A percentile compares a stretch with the other conserved stretches of the same genome.
Evolutionary conservation across 2,888 invertebrate genomes (phyloP).

Genomic region (Stratiomys singularior): DNA sequence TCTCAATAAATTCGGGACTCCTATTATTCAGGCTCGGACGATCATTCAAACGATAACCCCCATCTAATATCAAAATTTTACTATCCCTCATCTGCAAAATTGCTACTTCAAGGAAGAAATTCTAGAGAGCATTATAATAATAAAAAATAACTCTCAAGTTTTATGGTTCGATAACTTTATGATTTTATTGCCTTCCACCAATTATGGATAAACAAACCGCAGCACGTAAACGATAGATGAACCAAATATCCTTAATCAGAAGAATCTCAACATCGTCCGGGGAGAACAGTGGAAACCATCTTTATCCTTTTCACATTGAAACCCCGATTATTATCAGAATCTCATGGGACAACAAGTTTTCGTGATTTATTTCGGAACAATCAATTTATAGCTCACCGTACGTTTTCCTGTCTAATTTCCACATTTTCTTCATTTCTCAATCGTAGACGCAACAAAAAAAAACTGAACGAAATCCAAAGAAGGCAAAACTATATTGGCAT

Average conservation of each 20-base stretch:
- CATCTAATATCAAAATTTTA: neutral
- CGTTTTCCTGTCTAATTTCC: constrained; percentile 6
- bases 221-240: neutral
- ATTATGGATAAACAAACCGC: neutral
- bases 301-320: neutral
- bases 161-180: neutral
- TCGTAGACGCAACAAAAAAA: too few species aligned
- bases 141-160: neutral
- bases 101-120: neutral
- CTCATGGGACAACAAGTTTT: neutral
- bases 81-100: neutral
- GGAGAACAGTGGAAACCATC: neutral
- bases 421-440: neutral
- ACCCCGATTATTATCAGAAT: neutral
- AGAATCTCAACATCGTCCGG: neutral
- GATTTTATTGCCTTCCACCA: neutral
- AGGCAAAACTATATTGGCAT: neutral
- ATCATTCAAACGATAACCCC: neutral
- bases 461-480: too few species aligned
- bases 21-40: neutral
- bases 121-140: neutral
- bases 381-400: neutral
- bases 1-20: neutral
- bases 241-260: neutral
- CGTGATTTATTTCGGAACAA: constrained; percentile 16